Conservation (phyloP, 2,888 invertebrate species). For the Patella caerulea region DNA sequence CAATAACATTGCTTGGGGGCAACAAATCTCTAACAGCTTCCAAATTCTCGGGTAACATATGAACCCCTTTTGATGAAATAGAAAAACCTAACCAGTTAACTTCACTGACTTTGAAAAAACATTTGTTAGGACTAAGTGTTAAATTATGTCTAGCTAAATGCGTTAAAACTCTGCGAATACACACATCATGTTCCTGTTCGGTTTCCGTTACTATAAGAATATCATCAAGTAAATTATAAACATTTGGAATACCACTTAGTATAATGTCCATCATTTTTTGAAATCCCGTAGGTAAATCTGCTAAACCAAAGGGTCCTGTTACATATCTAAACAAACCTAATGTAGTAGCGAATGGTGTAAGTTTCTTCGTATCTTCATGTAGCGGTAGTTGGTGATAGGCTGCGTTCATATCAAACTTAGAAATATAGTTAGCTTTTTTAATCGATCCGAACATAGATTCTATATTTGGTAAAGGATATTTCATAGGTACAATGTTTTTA, state of each 20-base stretch:
- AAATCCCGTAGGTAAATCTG: not conserved
- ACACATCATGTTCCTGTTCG: not conserved
- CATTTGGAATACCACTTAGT: not conserved
- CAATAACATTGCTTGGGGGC: not conserved
- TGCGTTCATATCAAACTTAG: not conserved
- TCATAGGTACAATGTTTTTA: slow-evolving; percentile 3
- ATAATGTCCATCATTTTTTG: not conserved
- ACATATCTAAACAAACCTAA: not conserved
- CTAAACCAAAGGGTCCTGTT: not conserved
- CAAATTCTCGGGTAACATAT: not conserved
- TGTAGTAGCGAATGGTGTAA: not conserved
- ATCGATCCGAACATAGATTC: not conserved
- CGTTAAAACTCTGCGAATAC: not conserved
- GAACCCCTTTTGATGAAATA: not conserved
- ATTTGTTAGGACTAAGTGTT: too few relatives aligned
- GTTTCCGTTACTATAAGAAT: not conserved
- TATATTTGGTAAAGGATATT: not conserved
- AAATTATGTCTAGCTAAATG: not conserved
- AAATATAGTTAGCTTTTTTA: not conserved
- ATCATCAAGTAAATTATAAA: not conserved
- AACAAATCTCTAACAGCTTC: not conserved
- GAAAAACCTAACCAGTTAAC: too few relatives aligned
- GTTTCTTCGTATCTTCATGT: not conserved
- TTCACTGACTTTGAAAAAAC: too few relatives aligned
- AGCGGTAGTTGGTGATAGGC: not conserved